Percentiles rank a stretch among this genome's conserved stretches.
phyloP scores from a whole-genome alignment of 2,797 vertebrate species.

The Myotis myotis region DNA sequence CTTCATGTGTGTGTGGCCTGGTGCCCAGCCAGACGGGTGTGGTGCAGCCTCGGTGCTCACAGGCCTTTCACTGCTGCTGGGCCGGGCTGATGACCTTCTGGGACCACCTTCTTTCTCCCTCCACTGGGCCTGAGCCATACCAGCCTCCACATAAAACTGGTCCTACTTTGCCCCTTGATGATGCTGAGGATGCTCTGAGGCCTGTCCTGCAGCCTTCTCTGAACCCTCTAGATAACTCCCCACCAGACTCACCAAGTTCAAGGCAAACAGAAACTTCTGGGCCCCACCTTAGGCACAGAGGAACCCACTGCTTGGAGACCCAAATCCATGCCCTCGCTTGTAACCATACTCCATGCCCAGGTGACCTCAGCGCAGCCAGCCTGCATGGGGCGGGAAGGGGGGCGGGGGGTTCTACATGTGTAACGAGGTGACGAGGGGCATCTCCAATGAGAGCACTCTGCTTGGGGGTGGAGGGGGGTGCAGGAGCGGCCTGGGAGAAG shows the following conservation, averaged over 20 bases:
- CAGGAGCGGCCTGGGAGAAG: not conserved
- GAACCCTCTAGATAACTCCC: not conserved
- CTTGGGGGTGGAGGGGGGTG: rapidly evolving
- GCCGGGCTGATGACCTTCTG: not conserved
- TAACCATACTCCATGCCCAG: rapidly evolving
- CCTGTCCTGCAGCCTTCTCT: not conserved
- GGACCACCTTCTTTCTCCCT: not conserved
- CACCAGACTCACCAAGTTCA: not conserved
- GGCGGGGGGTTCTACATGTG: too few relatives aligned
- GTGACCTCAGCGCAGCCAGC: not conserved
- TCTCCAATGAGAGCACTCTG: too few relatives aligned
- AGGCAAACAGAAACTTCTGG: not conserved
- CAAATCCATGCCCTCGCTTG: not conserved
- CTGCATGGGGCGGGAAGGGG: too few relatives aligned
- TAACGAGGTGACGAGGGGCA: too few relatives aligned
- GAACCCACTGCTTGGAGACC: not conserved
- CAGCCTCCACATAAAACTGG: not conserved
- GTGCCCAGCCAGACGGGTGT: not conserved
- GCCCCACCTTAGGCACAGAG: not conserved
- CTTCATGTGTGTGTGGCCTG: too few relatives aligned
- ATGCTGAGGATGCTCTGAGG: not conserved
- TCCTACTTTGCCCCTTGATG: not conserved
- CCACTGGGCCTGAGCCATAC: rapidly evolving
- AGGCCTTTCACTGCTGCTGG: not conserved
- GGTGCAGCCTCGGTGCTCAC: not conserved